Percentiles rank a stretch among this genome's conserved stretches.
Conservation (phyloP, 1,140 invertebrate species). For the Frieseomelitta varia region DNA sequence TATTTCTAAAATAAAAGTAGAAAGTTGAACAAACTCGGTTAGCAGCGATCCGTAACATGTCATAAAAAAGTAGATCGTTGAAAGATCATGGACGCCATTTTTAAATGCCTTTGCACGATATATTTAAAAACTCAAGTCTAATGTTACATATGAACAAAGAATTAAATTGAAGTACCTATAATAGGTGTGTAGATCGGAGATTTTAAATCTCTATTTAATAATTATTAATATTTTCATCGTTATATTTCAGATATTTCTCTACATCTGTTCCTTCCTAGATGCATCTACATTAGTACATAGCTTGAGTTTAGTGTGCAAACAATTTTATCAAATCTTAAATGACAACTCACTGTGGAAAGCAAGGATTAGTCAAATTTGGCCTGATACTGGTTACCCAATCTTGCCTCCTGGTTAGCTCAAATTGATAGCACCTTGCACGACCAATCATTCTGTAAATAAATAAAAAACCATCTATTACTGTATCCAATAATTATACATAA, state of each 20-base stretch:
- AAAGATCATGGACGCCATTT: constrained; percentile 9
- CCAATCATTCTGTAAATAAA: constrained; percentile 69
- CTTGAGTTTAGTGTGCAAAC: constrained; percentile 75
- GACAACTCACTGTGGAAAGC: constrained; percentile 78
- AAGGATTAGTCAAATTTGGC: constrained; percentile 75
- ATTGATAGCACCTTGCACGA: constrained; percentile 67
- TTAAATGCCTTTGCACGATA: constrained; percentile 16
- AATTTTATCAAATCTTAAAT: constrained; percentile 75
- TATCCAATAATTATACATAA: constrained; percentile 17
- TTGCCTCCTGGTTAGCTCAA: constrained; percentile 75
- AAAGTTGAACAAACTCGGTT: constrained; percentile 23
- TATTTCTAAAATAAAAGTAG: not conserved
- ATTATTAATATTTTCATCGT: constrained; percentile 25
- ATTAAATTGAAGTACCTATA: not conserved
- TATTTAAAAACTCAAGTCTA: not conserved
- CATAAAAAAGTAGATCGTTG: constrained; percentile 15
- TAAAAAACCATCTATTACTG: constrained; percentile 48
- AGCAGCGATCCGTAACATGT: not conserved
- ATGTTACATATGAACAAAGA: too few species aligned
- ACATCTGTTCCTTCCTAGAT: constrained; percentile 79
- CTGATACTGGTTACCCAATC: constrained; percentile 72
- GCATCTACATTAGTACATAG: constrained; percentile 72
- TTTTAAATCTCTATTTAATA: not conserved
- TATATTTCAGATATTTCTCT: constrained; percentile 75
- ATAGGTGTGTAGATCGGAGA: not conserved